Base-by-base conservation (phyloP, 2,888 invertebrate species). In the Homarus gammarus region DNA sequence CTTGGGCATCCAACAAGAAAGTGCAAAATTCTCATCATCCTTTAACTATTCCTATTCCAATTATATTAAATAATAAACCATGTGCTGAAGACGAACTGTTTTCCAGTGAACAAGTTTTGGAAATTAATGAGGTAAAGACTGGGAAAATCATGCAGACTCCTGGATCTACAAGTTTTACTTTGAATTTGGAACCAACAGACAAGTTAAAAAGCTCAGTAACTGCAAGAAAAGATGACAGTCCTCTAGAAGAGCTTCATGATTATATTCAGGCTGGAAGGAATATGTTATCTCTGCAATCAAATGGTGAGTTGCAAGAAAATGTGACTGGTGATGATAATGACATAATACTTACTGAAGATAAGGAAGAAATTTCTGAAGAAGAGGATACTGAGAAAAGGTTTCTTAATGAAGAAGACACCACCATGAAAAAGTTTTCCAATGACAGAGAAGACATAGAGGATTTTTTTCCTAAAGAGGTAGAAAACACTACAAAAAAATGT, bases 41-140 rank as follows among this genome's bases (percentile, higher is more conserved):
- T 64, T 64, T 27, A 64, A 27, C 22, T 75, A 40, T 75, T 15
- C 73, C 38, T 38, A 75, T 75, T 75, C 75, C 49, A 49, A 44
- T 75, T 36, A 36, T 38, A 22, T 40, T 40, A n/a, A 12, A 44
- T 10, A 75, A n/a, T 40, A 44, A 36, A 75, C 8, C n/a, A 75
- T 22, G 22, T 38, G n/a, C 75, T 44, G 27, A 75, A 44, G 3
- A n/a, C 44, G 49, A 22, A 27, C 12, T 27, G 27, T 64, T 5
- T 27, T 64, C 27, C 22, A n/a, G 8, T 1, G 6, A 5, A 6
- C 5, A 64, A 27, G 5, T n/a, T 64, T n/a, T n/a, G 27, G 64
- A 64, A 8, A 27, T 12, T 27, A 64, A 31, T 64, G 6, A n/a
- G 8, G 1, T 64, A 27, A 6, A 64, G 5, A 64, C 64, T 5